Conservation (phyloP, 1,140 invertebrate genomes). For the Oscheius sp. region DNA sequence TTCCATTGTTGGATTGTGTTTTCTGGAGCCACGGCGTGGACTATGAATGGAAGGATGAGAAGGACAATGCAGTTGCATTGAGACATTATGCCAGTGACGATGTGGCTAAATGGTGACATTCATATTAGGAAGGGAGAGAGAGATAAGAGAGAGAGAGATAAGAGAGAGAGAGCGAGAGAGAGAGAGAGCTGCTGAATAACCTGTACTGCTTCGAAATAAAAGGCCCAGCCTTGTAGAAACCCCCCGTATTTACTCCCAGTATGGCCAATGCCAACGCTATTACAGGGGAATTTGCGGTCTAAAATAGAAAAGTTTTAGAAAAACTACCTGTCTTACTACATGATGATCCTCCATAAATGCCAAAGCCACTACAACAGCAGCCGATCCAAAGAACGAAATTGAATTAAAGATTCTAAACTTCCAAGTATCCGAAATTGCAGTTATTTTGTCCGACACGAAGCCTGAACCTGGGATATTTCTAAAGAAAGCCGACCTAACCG, state of each 20-base stretch:
- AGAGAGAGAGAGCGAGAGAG: no score
- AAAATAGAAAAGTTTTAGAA: not conserved
- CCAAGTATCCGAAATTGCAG: not conserved
- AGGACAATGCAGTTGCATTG: not conserved
- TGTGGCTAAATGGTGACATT: not conserved
- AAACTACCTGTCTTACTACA: not conserved
- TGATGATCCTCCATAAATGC: not conserved
- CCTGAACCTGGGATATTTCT: not conserved
- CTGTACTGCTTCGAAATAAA: not conserved
- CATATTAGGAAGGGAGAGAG: not conserved
- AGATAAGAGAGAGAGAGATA: no score
- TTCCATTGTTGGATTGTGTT: not conserved
- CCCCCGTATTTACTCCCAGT: not conserved
- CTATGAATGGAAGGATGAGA: not conserved
- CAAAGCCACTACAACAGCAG: not conserved
- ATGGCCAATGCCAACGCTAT: not conserved
- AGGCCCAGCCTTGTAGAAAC: not conserved
- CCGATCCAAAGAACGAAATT: not conserved
- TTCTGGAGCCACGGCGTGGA: not conserved
- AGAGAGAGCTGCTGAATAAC: no score
- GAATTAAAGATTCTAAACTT: not conserved
- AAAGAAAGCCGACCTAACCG: not conserved
- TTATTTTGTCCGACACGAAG: not conserved
- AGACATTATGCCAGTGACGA: not conserved
- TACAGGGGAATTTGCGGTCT: not conserved